These are phyloP conservation scores for Chaetodon auriga DNA, from an alignment of 2,113 vertebrate species.

Conservation along the genomic window DNA sequence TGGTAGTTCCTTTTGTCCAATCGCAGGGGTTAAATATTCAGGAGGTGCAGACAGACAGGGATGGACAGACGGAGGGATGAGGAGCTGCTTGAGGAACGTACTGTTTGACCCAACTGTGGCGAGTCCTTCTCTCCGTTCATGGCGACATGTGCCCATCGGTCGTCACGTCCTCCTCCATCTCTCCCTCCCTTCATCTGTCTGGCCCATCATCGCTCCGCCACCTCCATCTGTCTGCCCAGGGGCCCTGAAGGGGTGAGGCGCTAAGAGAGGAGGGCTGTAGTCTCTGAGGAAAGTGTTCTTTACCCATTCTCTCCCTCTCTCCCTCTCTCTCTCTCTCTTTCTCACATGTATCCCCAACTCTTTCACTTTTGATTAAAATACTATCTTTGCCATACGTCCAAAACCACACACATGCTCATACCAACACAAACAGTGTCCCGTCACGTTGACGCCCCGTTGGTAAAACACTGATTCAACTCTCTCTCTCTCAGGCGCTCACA, in stretches of 20 bases:
- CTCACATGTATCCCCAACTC: constrained; percentile 40
- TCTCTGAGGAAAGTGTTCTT: constrained; percentile 64
- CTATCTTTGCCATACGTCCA: constrained; percentile 70
- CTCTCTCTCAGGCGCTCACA: constrained; percentile 60
- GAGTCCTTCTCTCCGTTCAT: constrained; percentile 31
- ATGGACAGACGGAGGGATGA: constrained; percentile 43
- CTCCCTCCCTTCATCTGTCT: constrained; percentile 58
- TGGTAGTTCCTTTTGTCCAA: constrained; percentile 41
- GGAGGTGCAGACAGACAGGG: constrained; percentile 22
- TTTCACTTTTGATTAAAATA: constrained; percentile 71
- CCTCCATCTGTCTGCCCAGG: constrained; percentile 60
- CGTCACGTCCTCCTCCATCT: constrained; percentile 45
- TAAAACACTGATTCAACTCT: constrained; percentile 69
- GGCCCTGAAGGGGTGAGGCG: constrained; percentile 45
- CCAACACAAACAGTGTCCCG: constrained; percentile 51
- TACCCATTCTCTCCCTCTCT: constrained; percentile 49
- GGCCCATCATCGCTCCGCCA: constrained; percentile 43
- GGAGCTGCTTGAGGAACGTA: constrained; percentile 23
- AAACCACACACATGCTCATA: constrained; percentile 48
- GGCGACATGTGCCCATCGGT: constrained; percentile 4
- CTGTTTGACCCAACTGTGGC: constrained; percentile 3
- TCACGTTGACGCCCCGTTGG: constrained; percentile 39
- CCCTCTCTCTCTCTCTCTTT: constrained; percentile 28
- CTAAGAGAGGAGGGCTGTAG: constrained; percentile 56
- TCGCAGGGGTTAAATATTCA: constrained; percentile 25